A percentile compares a stretch with the other conserved stretches of the same genome.
Conservation (phyloP, 2,888 invertebrate species). For the Drosophila borealis region DNA sequence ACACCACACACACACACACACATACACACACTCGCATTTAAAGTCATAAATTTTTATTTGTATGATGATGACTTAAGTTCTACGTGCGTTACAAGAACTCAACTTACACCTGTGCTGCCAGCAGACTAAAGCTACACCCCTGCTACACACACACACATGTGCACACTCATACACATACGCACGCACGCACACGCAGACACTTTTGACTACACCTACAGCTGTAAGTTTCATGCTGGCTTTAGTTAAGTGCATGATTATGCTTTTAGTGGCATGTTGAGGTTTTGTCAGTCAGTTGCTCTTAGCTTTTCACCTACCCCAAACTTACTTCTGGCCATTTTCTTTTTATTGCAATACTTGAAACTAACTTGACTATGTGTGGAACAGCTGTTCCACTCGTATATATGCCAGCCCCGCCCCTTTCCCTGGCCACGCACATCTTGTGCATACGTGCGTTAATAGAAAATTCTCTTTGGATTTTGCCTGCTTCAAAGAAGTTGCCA, state of each 20-base stretch:
- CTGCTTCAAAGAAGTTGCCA: slow-evolving; percentile 5
- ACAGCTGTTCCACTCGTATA: slow-evolving; percentile 36
- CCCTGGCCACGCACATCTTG: slow-evolving; percentile 13
- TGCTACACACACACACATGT: neutral
- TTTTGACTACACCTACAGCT: neutral
- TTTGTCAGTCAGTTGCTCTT: slow-evolving; percentile 72
- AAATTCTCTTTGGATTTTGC: slow-evolving; percentile 44
- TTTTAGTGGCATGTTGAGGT: slow-evolving; percentile 79
- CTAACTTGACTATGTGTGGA: slow-evolving; percentile 40
- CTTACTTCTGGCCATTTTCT: slow-evolving; percentile 35
- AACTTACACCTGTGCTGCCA: slow-evolving; percentile 37
- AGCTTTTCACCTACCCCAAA: slow-evolving; percentile 36
- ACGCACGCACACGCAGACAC: slow-evolving; percentile 10
- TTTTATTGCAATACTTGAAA: slow-evolving; percentile 58
- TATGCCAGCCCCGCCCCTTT: neutral
- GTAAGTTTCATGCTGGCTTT: slow-evolving; percentile 60
- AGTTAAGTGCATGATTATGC: slow-evolving; percentile 80
- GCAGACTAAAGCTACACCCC: neutral
- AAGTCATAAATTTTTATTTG: slow-evolving; percentile 77
- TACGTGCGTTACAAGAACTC: slow-evolving; percentile 70
- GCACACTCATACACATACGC: neutral
- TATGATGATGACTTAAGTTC: slow-evolving; percentile 79
- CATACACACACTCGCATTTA: slow-evolving; percentile 39
- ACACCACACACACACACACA: neutral
- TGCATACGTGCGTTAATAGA: slow-evolving; percentile 52